Percentiles rank a stretch among this genome's conserved stretches.
Conservation (phyloP, 2,888 invertebrate genomes). For the Tachina grossa region DNA sequence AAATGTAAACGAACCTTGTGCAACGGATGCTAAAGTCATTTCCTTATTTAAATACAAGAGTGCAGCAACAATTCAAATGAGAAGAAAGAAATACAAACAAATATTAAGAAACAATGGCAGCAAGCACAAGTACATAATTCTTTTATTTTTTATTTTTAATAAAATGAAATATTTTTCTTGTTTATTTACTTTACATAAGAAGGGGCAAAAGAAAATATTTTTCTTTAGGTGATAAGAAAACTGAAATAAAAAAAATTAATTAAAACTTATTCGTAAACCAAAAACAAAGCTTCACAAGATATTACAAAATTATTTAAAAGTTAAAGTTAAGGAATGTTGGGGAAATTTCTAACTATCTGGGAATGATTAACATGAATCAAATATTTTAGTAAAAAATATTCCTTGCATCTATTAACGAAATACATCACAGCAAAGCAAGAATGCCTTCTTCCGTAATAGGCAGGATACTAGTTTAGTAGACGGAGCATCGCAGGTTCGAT, state of each 20-base stretch:
- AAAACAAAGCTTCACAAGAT: neutral
- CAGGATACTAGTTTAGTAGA: too few relatives aligned
- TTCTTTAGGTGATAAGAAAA: neutral
- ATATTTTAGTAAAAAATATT: neutral
- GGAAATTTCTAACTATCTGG: too few relatives aligned
- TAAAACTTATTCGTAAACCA: neutral
- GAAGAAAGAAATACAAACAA: slow-evolving; percentile 17
- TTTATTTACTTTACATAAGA: slow-evolving; percentile 1
- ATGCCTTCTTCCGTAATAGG: too few relatives aligned
- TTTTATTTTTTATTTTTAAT: neutral
- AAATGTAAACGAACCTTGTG: slow-evolving; percentile 36
- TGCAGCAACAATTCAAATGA: slow-evolving; percentile 34
- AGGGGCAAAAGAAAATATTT: neutral
- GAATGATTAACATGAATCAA: too few relatives aligned
- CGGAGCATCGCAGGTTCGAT: too few relatives aligned
- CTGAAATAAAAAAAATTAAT: neutral
- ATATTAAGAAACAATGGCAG: slow-evolving; percentile 11
- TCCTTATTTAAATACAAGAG: slow-evolving; percentile 62
- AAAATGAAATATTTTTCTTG: neutral
- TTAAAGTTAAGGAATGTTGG: neutral
- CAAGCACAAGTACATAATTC: neutral
- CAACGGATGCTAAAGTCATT: slow-evolving; percentile 69
- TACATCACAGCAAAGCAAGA: too few relatives aligned
- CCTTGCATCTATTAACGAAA: too few relatives aligned
- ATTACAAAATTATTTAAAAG: neutral